These are phyloP conservation scores for Vanessa atalanta DNA, from an alignment of 1,140 invertebrate species.

Conservation along the genomic window DNA sequence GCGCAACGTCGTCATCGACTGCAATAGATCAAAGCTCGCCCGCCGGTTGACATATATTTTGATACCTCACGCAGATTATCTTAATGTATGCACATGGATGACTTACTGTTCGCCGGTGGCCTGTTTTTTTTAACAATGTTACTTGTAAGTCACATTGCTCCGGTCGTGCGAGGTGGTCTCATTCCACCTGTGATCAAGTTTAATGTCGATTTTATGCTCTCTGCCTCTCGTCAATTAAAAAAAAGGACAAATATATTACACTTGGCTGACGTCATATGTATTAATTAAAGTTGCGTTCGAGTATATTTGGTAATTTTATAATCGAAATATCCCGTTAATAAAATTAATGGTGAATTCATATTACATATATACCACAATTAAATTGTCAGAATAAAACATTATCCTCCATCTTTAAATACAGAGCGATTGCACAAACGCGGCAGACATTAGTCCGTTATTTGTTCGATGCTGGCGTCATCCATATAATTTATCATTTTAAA, in stretches of 20 bases:
- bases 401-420: slow-evolving; percentile 13
- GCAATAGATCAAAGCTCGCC: slow-evolving; percentile 66
- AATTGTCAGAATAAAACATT: slow-evolving; percentile 18
- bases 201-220: slow-evolving; percentile 61
- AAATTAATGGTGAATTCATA: slow-evolving; percentile 4
- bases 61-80: slow-evolving; percentile 67
- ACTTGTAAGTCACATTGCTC: slow-evolving; percentile 75
- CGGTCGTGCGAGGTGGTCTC: slow-evolving; percentile 67
- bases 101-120: slow-evolving; percentile 70
- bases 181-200: slow-evolving; percentile 54
- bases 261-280: slow-evolving; percentile 10
- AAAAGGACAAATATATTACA: slow-evolving; percentile 29
- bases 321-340: not conserved
- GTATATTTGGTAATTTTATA: not conserved
- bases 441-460: slow-evolving; percentile 36
- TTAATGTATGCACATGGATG: slow-evolving; percentile 75
- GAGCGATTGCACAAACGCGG: slow-evolving; percentile 5
- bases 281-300: not conserved
- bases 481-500: slow-evolving; percentile 44
- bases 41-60: slow-evolving; percentile 74
- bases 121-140: slow-evolving; percentile 75
- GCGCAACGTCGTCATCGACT: slow-evolving; percentile 19
- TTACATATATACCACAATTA: slow-evolving; percentile 10
- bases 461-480: slow-evolving; percentile 40
- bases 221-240: slow-evolving; percentile 28